A percentile compares a stretch with the other conserved stretches of the same genome.
Evolutionary conservation across 2,797 vertebrate species (phyloP).

Genomic region (Lates japonicus): DNA sequence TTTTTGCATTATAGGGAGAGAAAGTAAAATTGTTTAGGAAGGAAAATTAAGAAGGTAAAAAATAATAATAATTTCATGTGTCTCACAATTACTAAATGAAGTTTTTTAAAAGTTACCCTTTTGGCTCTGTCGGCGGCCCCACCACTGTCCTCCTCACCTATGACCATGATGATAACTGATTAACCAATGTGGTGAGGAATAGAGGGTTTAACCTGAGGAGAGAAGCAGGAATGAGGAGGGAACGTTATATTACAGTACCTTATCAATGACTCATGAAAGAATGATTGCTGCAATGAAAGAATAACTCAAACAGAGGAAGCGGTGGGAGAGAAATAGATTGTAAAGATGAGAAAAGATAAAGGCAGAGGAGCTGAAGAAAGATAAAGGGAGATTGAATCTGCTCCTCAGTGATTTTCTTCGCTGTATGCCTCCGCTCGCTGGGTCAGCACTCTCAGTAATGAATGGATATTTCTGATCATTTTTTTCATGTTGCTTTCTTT

Average conservation of each 20-base stretch:
- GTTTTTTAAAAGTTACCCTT: no score
- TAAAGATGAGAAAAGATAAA: slow-evolving; percentile 30
- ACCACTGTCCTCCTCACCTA: not conserved
- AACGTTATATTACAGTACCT: slow-evolving; percentile 13
- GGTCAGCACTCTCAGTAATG: slow-evolving; percentile 55
- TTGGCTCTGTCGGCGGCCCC: no score
- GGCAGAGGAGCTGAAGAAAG: slow-evolving; percentile 14
- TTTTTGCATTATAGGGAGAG: no score
- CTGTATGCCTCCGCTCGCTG: slow-evolving; percentile 16
- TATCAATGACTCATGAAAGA: slow-evolving; percentile 13
- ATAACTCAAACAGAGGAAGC: slow-evolving; percentile 25
- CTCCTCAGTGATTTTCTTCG: slow-evolving; percentile 39
- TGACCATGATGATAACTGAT: not conserved
- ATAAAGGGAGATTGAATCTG: slow-evolving; percentile 56
- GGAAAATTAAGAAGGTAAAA: no score
- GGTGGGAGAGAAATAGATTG: slow-evolving; percentile 28
- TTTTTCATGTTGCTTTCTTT: slow-evolving; percentile 42
- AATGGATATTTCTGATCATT: slow-evolving; percentile 42
- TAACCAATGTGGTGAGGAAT: not conserved
- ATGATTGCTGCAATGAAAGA: slow-evolving; percentile 20
- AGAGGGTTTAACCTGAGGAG: not conserved
- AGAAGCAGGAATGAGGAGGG: not conserved
- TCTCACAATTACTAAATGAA: no score
- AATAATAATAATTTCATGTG: no score
- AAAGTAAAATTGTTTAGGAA: no score